These are phyloP conservation scores for Amiota minor DNA, from an alignment of 2,888 invertebrate species.

Conservation along the genomic window DNA sequence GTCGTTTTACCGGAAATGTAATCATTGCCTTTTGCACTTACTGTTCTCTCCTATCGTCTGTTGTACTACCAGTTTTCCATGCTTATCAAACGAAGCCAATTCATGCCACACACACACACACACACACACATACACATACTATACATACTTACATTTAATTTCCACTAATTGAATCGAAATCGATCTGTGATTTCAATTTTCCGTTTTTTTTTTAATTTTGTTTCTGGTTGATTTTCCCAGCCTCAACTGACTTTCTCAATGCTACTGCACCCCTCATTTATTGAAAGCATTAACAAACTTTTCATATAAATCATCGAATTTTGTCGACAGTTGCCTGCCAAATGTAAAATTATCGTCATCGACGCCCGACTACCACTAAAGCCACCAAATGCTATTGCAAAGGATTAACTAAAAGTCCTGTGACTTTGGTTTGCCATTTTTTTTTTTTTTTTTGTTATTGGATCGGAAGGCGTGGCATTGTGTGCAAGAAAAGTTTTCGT, in stretches of 20 bases:
- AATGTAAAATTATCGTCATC: slow-evolving; percentile 22
- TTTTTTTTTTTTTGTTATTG: no score
- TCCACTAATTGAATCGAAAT: slow-evolving; percentile 68
- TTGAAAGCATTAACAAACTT: slow-evolving; percentile 46
- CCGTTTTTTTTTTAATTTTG: slow-evolving; percentile 36
- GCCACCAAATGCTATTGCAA: slow-evolving; percentile 6
- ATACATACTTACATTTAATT: slow-evolving; percentile 64
- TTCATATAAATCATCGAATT: slow-evolving; percentile 64
- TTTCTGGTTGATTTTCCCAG: slow-evolving; percentile 7
- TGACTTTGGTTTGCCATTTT: background rate
- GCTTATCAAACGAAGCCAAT: slow-evolving; percentile 43
- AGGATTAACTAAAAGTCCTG: slow-evolving; percentile 21
- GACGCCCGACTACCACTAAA: background rate
- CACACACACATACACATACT: slow-evolving; percentile 2
- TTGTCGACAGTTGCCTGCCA: slow-evolving; percentile 57
- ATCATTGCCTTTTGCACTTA: slow-evolving; percentile 53
- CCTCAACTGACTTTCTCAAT: background rate
- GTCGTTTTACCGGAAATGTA: slow-evolving; percentile 59
- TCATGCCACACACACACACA: slow-evolving; percentile 30
- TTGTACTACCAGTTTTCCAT: no score
- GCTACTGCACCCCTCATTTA: background rate
- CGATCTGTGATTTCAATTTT: slow-evolving; percentile 57
- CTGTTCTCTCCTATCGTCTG: no score
- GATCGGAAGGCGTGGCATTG: background rate
- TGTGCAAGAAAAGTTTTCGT: background rate